Evolutionary conservation across 2,797 vertebrate genomes (phyloP).

Genomic region (Catamblyrhynchus diadema): DNA sequence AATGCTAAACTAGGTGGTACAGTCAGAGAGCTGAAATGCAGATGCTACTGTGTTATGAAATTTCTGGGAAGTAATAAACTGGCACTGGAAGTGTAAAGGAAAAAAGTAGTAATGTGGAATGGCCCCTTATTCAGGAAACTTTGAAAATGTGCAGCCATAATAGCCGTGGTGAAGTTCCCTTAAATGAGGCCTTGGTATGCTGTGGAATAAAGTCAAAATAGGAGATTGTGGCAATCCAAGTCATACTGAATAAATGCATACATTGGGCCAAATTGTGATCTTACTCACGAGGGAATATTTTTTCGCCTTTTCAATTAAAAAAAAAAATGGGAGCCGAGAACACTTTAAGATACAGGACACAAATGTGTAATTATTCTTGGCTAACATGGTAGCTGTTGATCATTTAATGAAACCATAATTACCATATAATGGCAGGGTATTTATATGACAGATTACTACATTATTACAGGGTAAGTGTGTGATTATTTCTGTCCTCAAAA

Average conservation of each 20-base stretch:
- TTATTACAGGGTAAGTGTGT: conserved; percentile 65
- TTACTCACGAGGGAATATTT: conserved; percentile 47
- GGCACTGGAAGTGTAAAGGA: conserved; percentile 10
- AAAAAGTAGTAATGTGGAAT: conserved; percentile 37
- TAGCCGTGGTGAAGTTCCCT: conserved; percentile 46
- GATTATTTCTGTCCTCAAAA: conserved; percentile 70
- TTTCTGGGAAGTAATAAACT: conserved; percentile 43
- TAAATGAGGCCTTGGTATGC: conserved; percentile 44
- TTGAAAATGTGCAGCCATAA: conserved; percentile 51
- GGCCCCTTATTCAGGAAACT: conserved; percentile 35
- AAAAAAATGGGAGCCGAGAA: neutral
- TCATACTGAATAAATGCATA: conserved; percentile 51
- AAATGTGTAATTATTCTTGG: conserved; percentile 70
- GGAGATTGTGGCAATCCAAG: conserved; percentile 51
- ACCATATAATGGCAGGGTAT: conserved; percentile 70
- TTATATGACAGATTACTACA: conserved; percentile 67
- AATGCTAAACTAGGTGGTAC: neutral
- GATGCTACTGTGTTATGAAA: neutral
- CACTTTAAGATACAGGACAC: conserved; percentile 64
- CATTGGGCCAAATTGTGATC: conserved; percentile 43
- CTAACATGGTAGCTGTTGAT: conserved; percentile 67
- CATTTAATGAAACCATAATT: conserved; percentile 70
- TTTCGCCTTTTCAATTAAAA: neutral
- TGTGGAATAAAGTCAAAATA: conserved; percentile 56
- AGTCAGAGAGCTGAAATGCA: neutral